Percentiles rank a stretch among this genome's conserved stretches.
Conservation (phyloP, 1,140 invertebrate species). For the Bombus breviceps region DNA sequence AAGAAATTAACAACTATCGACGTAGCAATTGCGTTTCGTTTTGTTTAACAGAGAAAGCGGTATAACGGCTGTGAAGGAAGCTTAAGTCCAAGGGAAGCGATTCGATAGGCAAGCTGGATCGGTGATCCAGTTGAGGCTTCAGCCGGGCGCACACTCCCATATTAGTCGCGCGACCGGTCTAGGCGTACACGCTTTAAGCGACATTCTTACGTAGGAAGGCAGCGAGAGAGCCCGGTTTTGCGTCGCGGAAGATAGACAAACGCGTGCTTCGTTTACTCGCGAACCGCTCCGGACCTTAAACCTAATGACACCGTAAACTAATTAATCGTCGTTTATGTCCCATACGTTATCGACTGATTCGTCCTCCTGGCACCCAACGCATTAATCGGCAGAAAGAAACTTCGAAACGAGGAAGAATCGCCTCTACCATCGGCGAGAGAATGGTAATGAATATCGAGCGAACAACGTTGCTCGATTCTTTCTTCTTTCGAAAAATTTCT, state of each 20-base stretch:
- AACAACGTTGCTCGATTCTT: not conserved
- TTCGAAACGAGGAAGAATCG: not conserved
- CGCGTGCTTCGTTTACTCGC: not conserved
- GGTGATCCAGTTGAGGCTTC: constrained; percentile 77
- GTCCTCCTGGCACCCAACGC: not conserved
- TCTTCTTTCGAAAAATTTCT: not conserved
- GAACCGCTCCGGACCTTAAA: no score
- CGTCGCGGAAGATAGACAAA: constrained; percentile 23
- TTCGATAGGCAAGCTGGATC: constrained; percentile 42
- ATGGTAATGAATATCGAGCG: not conserved
- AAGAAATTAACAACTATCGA: not conserved
- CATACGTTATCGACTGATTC: not conserved
- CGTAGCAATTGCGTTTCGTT: not conserved
- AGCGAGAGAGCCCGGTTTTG: constrained; percentile 21
- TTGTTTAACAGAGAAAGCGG: not conserved
- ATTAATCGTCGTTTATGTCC: not conserved
- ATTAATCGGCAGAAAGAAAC: not conserved
- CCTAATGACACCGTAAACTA: not conserved
- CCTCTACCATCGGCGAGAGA: not conserved
- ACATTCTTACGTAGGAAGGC: constrained; percentile 56
- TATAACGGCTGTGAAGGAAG: constrained; percentile 14
- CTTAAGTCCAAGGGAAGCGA: constrained; percentile 52
- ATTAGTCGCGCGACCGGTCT: constrained; percentile 78
- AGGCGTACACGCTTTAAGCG: constrained; percentile 70
- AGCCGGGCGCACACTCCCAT: constrained; percentile 68